phyloP scores from a whole-genome alignment of 2,888 invertebrate species.

The Nymphalis c-album region DNA sequence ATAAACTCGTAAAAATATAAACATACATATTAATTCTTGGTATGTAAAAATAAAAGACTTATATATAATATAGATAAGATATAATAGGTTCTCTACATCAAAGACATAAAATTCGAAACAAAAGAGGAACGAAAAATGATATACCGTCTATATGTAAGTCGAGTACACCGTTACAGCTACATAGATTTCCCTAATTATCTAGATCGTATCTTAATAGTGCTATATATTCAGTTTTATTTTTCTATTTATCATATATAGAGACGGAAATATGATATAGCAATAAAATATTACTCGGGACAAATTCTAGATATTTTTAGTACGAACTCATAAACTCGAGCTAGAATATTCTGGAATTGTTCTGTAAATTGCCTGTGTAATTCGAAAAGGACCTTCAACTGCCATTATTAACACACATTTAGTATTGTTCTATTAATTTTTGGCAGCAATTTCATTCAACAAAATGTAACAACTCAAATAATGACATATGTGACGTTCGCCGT shows the following conservation, averaged over 20 bases:
- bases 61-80: too few relatives aligned
- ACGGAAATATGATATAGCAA: slow-evolving; percentile 1
- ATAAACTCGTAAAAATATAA: neutral
- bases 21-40: too few relatives aligned
- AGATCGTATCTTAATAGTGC: neutral
- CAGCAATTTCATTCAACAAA: slow-evolving; percentile 20
- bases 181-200: neutral
- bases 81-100: neutral
- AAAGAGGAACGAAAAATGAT: neutral
- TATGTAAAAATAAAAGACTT: too few relatives aligned
- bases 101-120: neutral
- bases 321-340: slow-evolving; percentile 19
- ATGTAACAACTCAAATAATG: slow-evolving; percentile 22
- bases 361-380: slow-evolving; percentile 29
- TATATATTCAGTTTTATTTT: neutral
- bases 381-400: slow-evolving; percentile 35
- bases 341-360: slow-evolving; percentile 26
- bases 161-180: neutral
- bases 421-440: slow-evolving; percentile 37
- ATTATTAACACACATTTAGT: slow-evolving; percentile 30
- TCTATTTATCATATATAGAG: neutral
- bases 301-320: slow-evolving; percentile 8
- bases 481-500: slow-evolving; percentile 15
- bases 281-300: slow-evolving; percentile 8
- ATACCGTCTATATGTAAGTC: neutral